Percentiles rank a stretch among this genome's conserved stretches.
phyloP scores from a whole-genome alignment of 2,113 vertebrate genomes.

The Ctenomys sociabilis region DNA sequence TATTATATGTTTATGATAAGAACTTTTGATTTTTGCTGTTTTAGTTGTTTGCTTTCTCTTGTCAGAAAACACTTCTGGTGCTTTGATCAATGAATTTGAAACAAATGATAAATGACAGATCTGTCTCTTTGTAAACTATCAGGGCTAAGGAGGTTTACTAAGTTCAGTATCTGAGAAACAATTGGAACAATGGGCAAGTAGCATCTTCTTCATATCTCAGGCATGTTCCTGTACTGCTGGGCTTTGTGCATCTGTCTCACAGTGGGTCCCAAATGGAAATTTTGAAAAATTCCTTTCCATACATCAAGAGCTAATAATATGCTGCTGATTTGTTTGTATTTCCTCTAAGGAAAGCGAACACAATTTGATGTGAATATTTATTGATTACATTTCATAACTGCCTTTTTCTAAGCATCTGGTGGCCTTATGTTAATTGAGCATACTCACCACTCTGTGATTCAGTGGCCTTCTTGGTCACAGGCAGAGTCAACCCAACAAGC shows the following conservation, averaged over 20 bases:
- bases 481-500: conserved; percentile 45
- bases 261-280: conserved; percentile 2
- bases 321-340: conserved; percentile 64
- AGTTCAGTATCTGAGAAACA: neutral
- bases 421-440: conserved; percentile 72
- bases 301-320: conserved; percentile 47
- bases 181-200: neutral
- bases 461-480: conserved; percentile 56
- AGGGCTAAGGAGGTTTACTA: neutral
- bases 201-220: neutral
- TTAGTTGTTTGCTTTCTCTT: neutral
- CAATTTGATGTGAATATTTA: conserved; percentile 65
- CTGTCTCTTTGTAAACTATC: neutral
- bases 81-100: conserved; percentile 43
- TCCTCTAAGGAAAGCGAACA: conserved; percentile 54
- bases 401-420: conserved; percentile 70
- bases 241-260: neutral
- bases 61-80: neutral
- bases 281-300: conserved; percentile 52
- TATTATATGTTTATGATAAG: neutral
- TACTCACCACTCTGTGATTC: conserved; percentile 40
- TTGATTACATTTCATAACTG: conserved; percentile 64
- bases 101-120: neutral
- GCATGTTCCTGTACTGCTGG: neutral
- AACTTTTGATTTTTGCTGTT: conserved; percentile 1